Conservation (phyloP, 2,113 vertebrate genomes). For the Falcunculus frontatus region DNA sequence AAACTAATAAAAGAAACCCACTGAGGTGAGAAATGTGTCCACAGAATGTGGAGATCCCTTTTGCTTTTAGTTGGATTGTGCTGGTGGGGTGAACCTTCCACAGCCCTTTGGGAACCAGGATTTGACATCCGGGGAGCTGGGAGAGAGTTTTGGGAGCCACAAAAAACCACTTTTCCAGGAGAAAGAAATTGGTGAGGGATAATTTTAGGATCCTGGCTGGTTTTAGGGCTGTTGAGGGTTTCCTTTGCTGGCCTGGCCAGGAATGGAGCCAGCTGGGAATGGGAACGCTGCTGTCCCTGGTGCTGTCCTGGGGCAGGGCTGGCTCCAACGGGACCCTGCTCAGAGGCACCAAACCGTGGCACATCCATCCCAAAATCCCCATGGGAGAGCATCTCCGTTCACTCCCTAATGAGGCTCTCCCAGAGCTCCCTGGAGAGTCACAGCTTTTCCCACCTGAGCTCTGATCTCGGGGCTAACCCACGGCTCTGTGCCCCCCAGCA, state of each 20-base stretch:
- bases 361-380: not conserved
- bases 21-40: not conserved
- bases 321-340: rapidly evolving
- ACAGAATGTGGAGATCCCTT: not conserved
- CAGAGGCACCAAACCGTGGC: not conserved
- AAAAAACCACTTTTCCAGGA: not conserved
- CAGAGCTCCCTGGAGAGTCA: not conserved
- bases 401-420: rapidly evolving
- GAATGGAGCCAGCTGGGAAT: rapidly evolving
- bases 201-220: not conserved
- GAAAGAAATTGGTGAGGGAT: not conserved
- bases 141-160: not conserved
- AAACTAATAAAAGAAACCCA: rapidly evolving
- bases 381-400: rapidly evolving
- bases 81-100: not conserved
- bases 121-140: not conserved
- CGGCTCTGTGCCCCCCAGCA: not conserved
- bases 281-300: not conserved
- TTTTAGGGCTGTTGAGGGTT: not conserved
- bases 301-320: not conserved
- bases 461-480: rapidly evolving
- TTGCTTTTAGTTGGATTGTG: not conserved
- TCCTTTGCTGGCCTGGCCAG: not conserved
- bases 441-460: rapidly evolving
- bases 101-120: not conserved